Evolutionary conservation across 2,888 invertebrate genomes (phyloP), one percentile per base, ranked within the genome.

Genomic region (Stramonita haemastoma): DNA sequence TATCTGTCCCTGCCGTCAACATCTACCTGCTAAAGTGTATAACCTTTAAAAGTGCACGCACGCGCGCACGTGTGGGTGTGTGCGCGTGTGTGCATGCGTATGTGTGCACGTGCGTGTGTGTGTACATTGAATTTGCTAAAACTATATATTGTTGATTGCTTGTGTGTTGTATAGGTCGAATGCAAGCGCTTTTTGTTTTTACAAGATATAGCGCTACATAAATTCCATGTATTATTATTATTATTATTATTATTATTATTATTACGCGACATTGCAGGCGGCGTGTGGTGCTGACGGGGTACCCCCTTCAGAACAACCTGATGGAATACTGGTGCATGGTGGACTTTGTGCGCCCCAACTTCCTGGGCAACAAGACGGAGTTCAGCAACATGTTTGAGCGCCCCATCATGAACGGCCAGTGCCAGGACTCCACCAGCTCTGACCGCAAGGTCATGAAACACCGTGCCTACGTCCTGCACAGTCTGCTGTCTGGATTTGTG

Each of bases 371-470:
- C 36, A 98, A 98, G 96, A 98, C 98, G 0, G 99, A 99, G 96
- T 99, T 99, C 96, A 98, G 98, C 95, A 99, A 99, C 96, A 99
- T 99, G 99, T 99, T 99, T 96, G 99, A 99, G 95, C 97, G 99
- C 26, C 99, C 99, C 0, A 99, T 99, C 93, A 98, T 98, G 96
- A 99, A 99, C 96, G 99, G 99, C 0, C 99, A 99, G 96, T 99
- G 99, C 96, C 98, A 98, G 73, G 99, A 99, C 96, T 99, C 98
- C 32, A 99, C 99, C 0, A 26, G 4, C 0, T 97, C 98, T 93
- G 99, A 99, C 95, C 98, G 98, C 90, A 97, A 98, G 93, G 96
- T 99, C 19, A 99, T 99, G 98, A 96, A 98, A 88, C 98, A 98
- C 95, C 96, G 99, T 89, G 99, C 99, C 0, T 99, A 99, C 95